Conservation (phyloP, 2,797 vertebrate species). For the Ptychobarbus kaznakovi region DNA sequence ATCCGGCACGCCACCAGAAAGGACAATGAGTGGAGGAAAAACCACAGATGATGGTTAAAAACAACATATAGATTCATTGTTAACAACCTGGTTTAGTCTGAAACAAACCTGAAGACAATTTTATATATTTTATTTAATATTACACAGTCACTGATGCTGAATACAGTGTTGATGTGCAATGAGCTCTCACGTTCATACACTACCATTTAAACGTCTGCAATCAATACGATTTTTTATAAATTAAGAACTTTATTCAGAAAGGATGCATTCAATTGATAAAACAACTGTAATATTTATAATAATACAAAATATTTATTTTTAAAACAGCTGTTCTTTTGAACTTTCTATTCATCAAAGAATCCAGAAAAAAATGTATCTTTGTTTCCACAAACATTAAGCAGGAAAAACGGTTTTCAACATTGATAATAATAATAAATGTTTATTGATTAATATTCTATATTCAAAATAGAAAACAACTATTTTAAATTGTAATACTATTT, state of each 20-base stretch:
- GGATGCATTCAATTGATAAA: background rate
- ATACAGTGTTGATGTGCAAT: background rate
- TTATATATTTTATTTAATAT: background rate
- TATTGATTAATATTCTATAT: background rate
- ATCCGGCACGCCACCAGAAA: constrained; percentile 33
- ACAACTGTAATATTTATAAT: background rate
- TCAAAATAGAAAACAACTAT: too few species aligned
- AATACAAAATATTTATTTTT: background rate
- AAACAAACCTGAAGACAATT: background rate
- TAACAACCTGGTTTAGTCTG: background rate
- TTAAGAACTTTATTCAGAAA: background rate
- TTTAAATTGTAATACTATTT: too few species aligned
- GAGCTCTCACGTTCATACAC: background rate
- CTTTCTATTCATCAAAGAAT: too few species aligned
- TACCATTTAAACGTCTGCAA: background rate
- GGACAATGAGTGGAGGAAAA: constrained; percentile 11
- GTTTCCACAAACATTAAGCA: too few species aligned
- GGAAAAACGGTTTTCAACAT: too few species aligned
- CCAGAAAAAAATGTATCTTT: too few species aligned
- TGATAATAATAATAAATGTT: too few species aligned
- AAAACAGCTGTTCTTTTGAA: background rate
- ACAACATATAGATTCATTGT: background rate
- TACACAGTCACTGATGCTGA: background rate
- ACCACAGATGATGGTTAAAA: background rate
- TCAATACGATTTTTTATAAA: background rate